Conservation (phyloP, 2,113 vertebrate genomes). For the Astur gentilis region DNA sequence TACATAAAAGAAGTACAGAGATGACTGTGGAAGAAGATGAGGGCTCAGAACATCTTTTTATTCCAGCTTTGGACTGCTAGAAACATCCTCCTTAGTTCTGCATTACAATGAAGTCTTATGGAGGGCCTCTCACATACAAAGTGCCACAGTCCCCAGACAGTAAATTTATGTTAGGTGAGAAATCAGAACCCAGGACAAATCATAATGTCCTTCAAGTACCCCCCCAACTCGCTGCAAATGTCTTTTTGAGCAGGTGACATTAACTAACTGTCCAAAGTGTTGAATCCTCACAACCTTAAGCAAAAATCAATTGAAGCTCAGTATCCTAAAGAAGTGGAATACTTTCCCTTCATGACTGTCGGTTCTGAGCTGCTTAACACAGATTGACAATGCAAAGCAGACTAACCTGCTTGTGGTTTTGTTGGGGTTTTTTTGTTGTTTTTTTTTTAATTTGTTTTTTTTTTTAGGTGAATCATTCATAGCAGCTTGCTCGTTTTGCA, state of each 20-base stretch:
- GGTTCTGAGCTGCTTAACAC: neutral
- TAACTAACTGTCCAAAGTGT: neutral
- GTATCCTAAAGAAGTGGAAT: neutral
- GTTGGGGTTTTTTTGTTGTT: neutral
- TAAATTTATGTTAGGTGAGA: neutral
- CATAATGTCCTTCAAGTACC: neutral
- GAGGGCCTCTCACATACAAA: neutral
- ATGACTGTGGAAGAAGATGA: neutral
- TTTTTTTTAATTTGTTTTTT: fast-evolving
- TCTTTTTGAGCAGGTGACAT: neutral
- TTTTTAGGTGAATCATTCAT: neutral
- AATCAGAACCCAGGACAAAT: neutral
- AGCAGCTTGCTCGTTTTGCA: neutral
- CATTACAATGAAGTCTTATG: neutral
- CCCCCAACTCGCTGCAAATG: neutral
- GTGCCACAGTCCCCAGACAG: neutral
- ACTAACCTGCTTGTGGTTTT: neutral
- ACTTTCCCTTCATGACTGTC: neutral
- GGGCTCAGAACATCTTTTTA: neutral
- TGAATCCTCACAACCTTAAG: neutral
- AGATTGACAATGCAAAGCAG: neutral
- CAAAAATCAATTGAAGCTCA: neutral
- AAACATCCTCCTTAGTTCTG: neutral
- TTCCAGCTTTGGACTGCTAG: neutral
- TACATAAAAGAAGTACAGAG: neutral